Evolutionary conservation across 2,113 vertebrate species (phyloP).

Genomic region (Chrysemys picta): DNA sequence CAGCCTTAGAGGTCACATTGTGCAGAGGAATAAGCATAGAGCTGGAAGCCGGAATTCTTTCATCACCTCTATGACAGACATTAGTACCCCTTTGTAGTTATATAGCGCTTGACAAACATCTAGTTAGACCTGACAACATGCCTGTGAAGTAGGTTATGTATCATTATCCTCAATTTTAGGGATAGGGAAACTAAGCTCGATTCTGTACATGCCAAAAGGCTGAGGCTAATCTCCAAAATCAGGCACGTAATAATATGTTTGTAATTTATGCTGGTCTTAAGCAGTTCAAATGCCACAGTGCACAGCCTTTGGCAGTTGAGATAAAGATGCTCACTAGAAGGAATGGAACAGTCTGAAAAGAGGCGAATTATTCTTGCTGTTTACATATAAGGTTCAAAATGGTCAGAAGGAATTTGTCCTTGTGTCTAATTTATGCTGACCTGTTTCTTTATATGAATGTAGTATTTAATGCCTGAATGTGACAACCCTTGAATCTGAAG

Average conservation of each 20-base stretch:
- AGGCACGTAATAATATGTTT: not conserved
- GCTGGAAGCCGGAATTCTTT: not conserved
- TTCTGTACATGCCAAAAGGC: not conserved
- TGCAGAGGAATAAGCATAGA: not conserved
- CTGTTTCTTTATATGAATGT: not conserved
- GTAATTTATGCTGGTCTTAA: not conserved
- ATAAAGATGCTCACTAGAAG: conserved; percentile 5
- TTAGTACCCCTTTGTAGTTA: not conserved
- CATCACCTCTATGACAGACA: not conserved
- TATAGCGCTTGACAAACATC: not conserved
- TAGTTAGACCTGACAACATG: not conserved
- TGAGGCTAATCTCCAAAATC: not conserved
- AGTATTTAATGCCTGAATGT: not conserved
- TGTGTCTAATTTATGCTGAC: not conserved
- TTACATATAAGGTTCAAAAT: conserved; percentile 21
- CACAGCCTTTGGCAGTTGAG: not conserved
- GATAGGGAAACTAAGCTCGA: not conserved
- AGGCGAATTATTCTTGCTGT: not conserved
- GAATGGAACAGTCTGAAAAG: not conserved
- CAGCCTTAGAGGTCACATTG: not conserved
- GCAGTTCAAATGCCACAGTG: not conserved
- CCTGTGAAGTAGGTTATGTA: not conserved
- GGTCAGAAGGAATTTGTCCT: not conserved
- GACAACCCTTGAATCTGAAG: not conserved
- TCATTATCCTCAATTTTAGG: not conserved